A percentile compares a stretch with the other conserved stretches of the same genome.
Conservation (phyloP, 2,888 invertebrate species). For the Macroteleia sp. region DNA sequence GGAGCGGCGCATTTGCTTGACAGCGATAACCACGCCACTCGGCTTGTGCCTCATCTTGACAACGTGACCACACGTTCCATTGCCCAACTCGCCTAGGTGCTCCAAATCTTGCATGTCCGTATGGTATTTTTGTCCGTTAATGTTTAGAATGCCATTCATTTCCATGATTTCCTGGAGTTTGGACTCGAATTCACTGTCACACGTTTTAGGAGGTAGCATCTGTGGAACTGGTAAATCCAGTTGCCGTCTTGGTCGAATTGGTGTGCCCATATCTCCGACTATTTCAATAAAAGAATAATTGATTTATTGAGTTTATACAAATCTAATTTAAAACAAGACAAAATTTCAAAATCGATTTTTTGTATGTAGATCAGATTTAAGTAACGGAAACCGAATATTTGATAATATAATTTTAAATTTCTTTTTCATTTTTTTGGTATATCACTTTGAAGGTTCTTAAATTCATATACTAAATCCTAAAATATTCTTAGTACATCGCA, state of each 20-base stretch:
- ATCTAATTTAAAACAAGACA: too few relatives aligned
- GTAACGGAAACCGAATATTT: too few relatives aligned
- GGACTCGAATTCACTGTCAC: conserved; percentile 87
- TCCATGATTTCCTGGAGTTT: conserved; percentile 96
- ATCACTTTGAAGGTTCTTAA: too few relatives aligned
- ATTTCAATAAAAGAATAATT: conserved; percentile 55
- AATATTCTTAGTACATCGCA: too few relatives aligned
- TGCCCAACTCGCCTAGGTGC: conserved; percentile 94
- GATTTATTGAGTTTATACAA: too few relatives aligned
- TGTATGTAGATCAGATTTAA: too few relatives aligned
- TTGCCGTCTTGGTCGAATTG: conserved; percentile 85
- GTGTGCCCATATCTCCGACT: conserved; percentile 85
- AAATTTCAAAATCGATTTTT: too few relatives aligned
- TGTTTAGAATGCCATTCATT: conserved; percentile 94
- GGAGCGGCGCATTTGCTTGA: conserved; percentile 99
- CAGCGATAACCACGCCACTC: conserved; percentile 94
- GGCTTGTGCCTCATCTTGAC: conserved; percentile 97
- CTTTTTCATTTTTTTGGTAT: too few relatives aligned
- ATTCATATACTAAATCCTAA: too few relatives aligned
- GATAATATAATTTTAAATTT: too few relatives aligned
- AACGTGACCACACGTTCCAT: conserved; percentile 98
- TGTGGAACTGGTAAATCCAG: conserved; percentile 87
- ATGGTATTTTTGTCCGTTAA: conserved; percentile 91
- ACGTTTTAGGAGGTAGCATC: conserved; percentile 88
- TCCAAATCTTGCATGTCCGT: conserved; percentile 93